Conservation (phyloP, 2,113 vertebrate genomes). For the Phocoena phocoena region DNA sequence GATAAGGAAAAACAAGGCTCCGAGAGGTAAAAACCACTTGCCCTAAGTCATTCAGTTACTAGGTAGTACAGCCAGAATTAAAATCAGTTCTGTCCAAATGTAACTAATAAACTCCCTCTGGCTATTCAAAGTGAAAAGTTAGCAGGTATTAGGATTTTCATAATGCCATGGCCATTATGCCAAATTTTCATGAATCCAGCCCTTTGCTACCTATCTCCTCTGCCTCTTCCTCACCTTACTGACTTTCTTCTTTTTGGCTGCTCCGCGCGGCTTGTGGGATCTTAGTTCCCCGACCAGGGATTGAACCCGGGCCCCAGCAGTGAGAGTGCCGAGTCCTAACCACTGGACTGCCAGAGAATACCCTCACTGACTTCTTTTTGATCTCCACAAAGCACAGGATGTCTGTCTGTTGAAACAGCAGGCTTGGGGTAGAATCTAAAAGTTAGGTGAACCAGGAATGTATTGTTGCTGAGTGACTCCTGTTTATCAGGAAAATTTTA, state of each 20-base stretch:
- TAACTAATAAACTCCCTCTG: neutral
- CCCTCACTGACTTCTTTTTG: neutral
- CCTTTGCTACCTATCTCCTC: neutral
- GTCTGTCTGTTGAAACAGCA: neutral
- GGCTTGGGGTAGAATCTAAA: slow-evolving; percentile 24
- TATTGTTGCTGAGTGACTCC: neutral
- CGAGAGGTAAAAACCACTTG: neutral
- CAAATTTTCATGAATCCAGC: neutral
- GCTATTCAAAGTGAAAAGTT: slow-evolving; percentile 31
- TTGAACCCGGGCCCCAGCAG: neutral
- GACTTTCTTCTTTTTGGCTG: neutral
- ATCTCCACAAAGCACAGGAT: neutral
- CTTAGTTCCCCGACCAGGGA: neutral
- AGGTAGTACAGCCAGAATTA: neutral
- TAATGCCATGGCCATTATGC: neutral
- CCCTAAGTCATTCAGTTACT: neutral
- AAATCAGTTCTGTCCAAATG: neutral
- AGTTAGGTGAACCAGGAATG: neutral
- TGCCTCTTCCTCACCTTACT: neutral
- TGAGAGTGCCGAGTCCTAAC: neutral
- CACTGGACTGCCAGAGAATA: neutral
- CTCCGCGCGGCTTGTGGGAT: neutral
- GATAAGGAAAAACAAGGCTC: neutral
- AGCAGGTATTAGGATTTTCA: neutral
- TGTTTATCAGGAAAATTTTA: neutral